A percentile compares a stretch with the other conserved stretches of the same genome.
Evolutionary conservation across 2,113 vertebrate genomes (phyloP).

Genomic region (Calyptomena viridis): DNA sequence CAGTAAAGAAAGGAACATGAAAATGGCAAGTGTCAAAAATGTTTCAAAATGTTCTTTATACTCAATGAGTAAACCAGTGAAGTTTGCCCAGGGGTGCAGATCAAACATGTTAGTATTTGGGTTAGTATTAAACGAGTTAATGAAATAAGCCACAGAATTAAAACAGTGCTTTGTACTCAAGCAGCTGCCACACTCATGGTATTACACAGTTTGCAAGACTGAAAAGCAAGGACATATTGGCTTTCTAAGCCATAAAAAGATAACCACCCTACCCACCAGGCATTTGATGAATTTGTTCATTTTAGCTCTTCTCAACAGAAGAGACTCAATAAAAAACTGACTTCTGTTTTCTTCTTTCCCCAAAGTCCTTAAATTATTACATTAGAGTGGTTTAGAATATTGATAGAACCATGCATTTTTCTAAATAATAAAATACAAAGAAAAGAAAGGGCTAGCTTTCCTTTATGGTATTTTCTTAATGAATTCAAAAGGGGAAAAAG

Average conservation of each 20-base stretch:
- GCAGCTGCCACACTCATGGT: not conserved
- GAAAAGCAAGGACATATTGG: not conserved
- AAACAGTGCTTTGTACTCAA: not conserved
- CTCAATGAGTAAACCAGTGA: not conserved
- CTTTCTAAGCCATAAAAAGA: not conserved
- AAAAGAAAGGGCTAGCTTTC: conserved; percentile 4
- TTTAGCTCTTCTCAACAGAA: conserved; percentile 1
- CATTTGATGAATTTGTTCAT: not conserved
- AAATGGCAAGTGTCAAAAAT: not conserved
- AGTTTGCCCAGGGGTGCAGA: not conserved
- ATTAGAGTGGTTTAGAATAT: not conserved
- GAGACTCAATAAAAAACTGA: not conserved
- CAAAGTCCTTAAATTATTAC: not conserved
- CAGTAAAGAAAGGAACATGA: not conserved
- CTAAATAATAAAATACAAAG: conserved; percentile 24
- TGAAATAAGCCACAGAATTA: not conserved
- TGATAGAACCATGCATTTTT: not conserved
- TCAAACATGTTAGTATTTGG: not conserved
- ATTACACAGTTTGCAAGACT: not conserved
- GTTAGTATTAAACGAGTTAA: not conserved
- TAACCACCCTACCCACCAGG: not conserved
- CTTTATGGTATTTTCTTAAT: conserved; percentile 47
- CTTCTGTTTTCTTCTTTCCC: not conserved
- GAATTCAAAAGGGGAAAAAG: conserved; percentile 38
- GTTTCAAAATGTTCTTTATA: not conserved